Percentiles rank a stretch among this genome's conserved stretches.
Conservation (phyloP, 1,140 invertebrate species). For the Helicoverpa zea region DNA sequence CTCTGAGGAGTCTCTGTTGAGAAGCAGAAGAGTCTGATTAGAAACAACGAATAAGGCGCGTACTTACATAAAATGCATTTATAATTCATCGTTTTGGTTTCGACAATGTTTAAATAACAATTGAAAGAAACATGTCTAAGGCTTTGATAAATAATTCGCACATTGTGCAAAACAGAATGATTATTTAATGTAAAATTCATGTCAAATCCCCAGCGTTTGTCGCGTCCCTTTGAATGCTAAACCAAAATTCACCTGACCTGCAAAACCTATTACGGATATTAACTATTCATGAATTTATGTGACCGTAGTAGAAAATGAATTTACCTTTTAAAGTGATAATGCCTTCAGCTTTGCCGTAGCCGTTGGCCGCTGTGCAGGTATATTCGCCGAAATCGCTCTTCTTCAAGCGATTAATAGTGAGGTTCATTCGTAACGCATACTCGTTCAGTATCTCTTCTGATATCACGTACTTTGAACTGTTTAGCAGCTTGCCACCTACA, state of each 20-base stretch:
- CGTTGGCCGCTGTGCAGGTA: constrained; percentile 91
- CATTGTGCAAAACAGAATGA: background rate
- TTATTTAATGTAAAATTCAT: background rate
- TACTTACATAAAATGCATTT: background rate
- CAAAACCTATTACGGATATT: constrained; percentile 33
- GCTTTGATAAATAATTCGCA: too few species aligned
- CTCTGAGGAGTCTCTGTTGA: constrained; percentile 82
- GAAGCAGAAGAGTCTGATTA: constrained; percentile 46
- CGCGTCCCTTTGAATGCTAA: background rate
- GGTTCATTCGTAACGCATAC: constrained; percentile 92
- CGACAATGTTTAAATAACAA: too few species aligned
- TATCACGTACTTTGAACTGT: constrained; percentile 91
- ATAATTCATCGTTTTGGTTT: too few species aligned
- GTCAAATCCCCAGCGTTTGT: background rate
- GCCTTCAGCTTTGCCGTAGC: constrained; percentile 91
- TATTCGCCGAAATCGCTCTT: constrained; percentile 93
- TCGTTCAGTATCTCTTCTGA: constrained; percentile 89
- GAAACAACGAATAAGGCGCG: background rate
- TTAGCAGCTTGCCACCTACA: constrained; percentile 88
- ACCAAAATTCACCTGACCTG: constrained; percentile 7
- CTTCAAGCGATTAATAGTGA: constrained; percentile 92
- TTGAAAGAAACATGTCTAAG: too few species aligned
- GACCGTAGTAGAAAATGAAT: constrained; percentile 29
- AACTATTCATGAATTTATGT: constrained; percentile 28
- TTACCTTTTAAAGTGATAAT: constrained; percentile 88